Evolutionary conservation across 2,113 vertebrate species (phyloP).

Genomic region (Channa maculata): DNA sequence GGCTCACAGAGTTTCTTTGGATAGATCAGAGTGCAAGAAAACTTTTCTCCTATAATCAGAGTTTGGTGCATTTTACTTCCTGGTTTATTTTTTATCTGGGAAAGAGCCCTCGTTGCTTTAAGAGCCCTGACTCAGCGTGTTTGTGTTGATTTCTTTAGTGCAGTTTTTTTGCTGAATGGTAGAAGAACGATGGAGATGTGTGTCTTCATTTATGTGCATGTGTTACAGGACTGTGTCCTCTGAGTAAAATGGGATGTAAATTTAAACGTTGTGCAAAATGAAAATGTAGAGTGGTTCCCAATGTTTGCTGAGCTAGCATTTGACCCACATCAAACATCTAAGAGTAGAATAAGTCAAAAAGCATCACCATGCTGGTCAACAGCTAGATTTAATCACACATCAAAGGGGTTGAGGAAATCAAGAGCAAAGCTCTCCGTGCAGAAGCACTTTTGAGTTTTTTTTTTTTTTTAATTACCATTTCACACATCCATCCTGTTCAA

Average conservation of each 20-base stretch:
- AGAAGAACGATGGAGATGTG: constrained; percentile 37
- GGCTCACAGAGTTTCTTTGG: background rate
- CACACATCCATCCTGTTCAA: background rate
- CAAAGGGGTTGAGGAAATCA: constrained; percentile 9
- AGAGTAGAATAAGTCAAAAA: constrained; percentile 57
- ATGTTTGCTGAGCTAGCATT: constrained; percentile 72
- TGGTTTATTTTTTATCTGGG: constrained; percentile 40
- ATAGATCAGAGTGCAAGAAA: constrained; percentile 21
- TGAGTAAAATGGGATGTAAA: constrained; percentile 76
- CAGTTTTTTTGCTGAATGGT: constrained; percentile 76
- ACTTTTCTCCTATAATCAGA: constrained; percentile 29
- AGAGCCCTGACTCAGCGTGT: constrained; percentile 65
- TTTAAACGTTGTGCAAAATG: constrained; percentile 70
- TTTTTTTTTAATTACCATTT: constrained; percentile 21
- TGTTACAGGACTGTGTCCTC: constrained; percentile 44
- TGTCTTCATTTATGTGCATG: constrained; percentile 29
- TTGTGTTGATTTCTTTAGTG: constrained; percentile 45
- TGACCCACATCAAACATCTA: constrained; percentile 69
- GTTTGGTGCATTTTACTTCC: constrained; percentile 35
- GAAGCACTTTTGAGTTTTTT: constrained; percentile 3
- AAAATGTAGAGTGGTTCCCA: constrained; percentile 44
- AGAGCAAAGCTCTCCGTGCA: background rate
- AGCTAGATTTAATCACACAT: constrained; percentile 31
- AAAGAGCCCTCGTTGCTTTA: constrained; percentile 28
- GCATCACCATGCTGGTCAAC: constrained; percentile 51